phyloP scores from a whole-genome alignment of 2,888 invertebrate genomes.

The Furcula furcula region DNA sequence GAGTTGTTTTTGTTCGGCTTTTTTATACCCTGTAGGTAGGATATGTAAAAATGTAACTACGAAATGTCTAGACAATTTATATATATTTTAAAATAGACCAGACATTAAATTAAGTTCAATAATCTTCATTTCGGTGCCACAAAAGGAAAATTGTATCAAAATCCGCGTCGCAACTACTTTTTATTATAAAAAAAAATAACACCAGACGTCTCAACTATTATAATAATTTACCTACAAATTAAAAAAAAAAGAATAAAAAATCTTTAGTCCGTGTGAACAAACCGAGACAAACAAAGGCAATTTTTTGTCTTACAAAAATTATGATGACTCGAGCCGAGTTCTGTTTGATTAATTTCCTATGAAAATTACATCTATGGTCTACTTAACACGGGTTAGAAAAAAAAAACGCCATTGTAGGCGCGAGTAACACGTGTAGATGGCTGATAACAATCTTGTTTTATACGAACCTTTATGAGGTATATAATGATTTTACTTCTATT shows the following conservation, averaged over 20 bases:
- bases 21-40: too few species aligned
- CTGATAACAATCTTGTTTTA: not conserved
- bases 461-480: too few species aligned
- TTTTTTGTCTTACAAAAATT: conserved; percentile 28
- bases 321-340: conserved; percentile 30
- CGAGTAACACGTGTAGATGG: not conserved
- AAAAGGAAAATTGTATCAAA: not conserved
- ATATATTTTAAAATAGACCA: too few species aligned
- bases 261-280: conserved; percentile 26
- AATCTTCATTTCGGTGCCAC: not conserved
- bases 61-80: too few species aligned
- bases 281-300: conserved; percentile 29
- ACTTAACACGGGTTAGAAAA: conserved; percentile 15
- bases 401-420: conserved; percentile 1
- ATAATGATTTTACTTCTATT: too few species aligned
- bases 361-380: conserved; percentile 30
- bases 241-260: conserved; percentile 29
- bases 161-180: not conserved
- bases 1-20: too few species aligned
- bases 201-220: conserved; percentile 26
- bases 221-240: conserved; percentile 20
- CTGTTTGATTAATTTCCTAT: conserved; percentile 33
- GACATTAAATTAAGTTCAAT: not conserved
- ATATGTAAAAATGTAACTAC: too few species aligned
- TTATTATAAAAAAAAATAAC: conserved; percentile 13